Evolutionary conservation across 2,797 vertebrate genomes (phyloP).

Genomic region (Melanotaenia pygmaea): DNA sequence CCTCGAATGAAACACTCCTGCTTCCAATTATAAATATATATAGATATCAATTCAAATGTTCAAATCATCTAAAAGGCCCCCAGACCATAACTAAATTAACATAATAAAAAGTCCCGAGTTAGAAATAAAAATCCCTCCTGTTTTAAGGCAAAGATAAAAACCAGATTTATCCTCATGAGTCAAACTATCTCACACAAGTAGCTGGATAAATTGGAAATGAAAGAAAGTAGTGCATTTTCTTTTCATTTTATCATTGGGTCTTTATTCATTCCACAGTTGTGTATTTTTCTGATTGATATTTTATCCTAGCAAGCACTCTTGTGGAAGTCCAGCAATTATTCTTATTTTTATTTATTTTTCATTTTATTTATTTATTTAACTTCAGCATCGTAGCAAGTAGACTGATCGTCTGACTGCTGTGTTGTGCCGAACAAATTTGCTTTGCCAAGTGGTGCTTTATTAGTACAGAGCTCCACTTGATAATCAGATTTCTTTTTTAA

Average conservation of each 20-base stretch:
- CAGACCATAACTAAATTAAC: not conserved
- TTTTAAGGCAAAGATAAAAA: not conserved
- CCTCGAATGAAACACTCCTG: not conserved
- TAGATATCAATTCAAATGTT: not conserved
- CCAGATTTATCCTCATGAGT: not conserved
- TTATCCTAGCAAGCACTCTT: not conserved
- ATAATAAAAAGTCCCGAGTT: not conserved
- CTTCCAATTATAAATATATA: not conserved
- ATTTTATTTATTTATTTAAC: too few relatives aligned
- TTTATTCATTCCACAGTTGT: not conserved
- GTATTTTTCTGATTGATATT: not conserved
- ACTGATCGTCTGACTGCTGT: too few relatives aligned
- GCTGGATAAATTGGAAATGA: too few relatives aligned
- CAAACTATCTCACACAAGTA: not conserved
- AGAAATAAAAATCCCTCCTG: not conserved
- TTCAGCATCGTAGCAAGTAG: too few relatives aligned
- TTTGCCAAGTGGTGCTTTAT: too few relatives aligned
- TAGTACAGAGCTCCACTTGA: too few relatives aligned
- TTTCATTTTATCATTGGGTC: not conserved
- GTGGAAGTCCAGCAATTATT: not conserved
- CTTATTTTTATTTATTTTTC: not conserved
- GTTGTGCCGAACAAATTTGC: too few relatives aligned
- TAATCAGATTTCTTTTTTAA: too few relatives aligned
- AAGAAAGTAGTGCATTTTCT: not conserved
- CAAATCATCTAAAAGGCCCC: not conserved